phyloP scores from a whole-genome alignment of 2,113 vertebrate genomes.

The Eolophus roseicapilla region DNA sequence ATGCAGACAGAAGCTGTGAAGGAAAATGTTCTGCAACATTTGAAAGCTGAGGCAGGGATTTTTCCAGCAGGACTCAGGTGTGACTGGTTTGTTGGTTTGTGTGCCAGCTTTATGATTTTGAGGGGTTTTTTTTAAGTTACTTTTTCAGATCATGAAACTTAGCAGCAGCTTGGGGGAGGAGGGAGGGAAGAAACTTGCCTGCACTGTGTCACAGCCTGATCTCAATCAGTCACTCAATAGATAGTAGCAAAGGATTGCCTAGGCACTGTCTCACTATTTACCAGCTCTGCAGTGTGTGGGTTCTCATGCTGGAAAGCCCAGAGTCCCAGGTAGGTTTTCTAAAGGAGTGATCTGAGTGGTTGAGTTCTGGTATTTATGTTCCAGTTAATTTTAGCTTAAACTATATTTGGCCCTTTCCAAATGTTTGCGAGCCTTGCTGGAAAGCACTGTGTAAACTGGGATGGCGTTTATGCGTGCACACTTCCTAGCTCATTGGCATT shows the following conservation, averaged over 20 bases:
- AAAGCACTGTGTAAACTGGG: not conserved
- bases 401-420: constrained; percentile 16
- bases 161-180: not conserved
- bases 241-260: not conserved
- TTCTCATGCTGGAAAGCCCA: not conserved
- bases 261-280: not conserved
- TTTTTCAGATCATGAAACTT: constrained; percentile 27
- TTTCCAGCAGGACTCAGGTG: constrained; percentile 29
- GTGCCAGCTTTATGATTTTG: not conserved
- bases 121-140: not conserved
- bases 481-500: not conserved
- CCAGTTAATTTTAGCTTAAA: constrained; percentile 1
- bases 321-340: not conserved
- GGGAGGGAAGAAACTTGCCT: not conserved
- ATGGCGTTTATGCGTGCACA: not conserved
- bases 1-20: constrained; percentile 19
- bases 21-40: constrained; percentile 29
- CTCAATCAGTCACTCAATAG: not conserved
- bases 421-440: not conserved
- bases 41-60: constrained; percentile 21
- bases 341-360: not conserved
- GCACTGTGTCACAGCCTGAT: not conserved
- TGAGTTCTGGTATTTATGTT: not conserved
- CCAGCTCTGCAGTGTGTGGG: not conserved
- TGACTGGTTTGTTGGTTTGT: not conserved